These are phyloP conservation scores for Mionectes olivaceus DNA, from an alignment of 2,797 vertebrate species.

Conservation along the genomic window DNA sequence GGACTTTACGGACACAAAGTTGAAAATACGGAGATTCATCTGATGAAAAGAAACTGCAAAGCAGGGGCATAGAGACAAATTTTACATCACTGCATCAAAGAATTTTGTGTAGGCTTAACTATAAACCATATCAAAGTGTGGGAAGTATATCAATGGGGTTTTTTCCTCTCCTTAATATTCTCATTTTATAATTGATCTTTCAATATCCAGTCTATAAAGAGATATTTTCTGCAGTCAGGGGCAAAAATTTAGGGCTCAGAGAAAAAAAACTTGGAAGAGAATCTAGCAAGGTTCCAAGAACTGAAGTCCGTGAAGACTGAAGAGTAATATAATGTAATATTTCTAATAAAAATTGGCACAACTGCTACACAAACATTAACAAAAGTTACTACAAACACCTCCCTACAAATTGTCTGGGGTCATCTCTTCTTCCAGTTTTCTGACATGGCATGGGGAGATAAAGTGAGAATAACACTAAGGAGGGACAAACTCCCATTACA, in stretches of 20 bases:
- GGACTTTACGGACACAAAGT: background rate
- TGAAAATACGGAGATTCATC: background rate
- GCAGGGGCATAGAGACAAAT: background rate
- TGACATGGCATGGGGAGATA: background rate
- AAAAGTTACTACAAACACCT: background rate
- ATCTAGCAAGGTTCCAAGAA: background rate
- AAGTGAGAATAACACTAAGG: background rate
- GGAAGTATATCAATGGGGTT: background rate
- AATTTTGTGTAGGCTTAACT: background rate
- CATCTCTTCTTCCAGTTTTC: background rate
- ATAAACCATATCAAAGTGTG: background rate
- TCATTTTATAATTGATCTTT: background rate
- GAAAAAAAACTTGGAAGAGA: background rate
- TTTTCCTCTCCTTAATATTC: background rate
- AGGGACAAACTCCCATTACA: background rate
- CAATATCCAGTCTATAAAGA: background rate
- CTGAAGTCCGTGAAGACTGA: background rate
- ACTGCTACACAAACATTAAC: background rate
- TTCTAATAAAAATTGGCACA: background rate
- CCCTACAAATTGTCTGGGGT: background rate
- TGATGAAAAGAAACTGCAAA: background rate
- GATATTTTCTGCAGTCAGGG: background rate
- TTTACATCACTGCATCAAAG: background rate
- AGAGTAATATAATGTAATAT: background rate
- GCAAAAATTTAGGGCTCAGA: background rate